Evolutionary conservation across 2,113 vertebrate species (phyloP).

Genomic region (Larimichthys crocea): DNA sequence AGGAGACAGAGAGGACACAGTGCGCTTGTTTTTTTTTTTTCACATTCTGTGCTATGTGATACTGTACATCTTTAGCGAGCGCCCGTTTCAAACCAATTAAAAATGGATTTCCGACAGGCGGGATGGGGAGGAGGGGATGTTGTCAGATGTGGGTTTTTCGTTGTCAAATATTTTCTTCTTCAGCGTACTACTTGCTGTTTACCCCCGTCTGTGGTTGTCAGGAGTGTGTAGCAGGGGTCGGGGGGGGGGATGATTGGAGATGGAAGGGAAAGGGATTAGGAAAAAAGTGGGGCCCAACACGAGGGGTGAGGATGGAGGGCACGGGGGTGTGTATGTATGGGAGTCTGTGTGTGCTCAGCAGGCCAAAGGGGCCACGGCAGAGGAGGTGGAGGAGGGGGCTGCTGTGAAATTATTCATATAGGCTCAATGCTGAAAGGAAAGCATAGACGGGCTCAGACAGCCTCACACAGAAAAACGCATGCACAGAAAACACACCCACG

Average conservation of each 20-base stretch:
- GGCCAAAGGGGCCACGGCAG: constrained; percentile 42
- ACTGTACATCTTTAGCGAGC: not conserved
- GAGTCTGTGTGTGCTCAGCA: constrained; percentile 57
- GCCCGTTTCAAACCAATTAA: constrained; percentile 70
- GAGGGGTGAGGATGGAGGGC: constrained; percentile 46
- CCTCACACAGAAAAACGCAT: constrained; percentile 35
- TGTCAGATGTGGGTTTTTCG: constrained; percentile 73
- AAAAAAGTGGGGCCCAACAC: constrained; percentile 35
- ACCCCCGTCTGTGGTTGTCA: constrained; percentile 63
- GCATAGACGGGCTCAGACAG: constrained; percentile 70
- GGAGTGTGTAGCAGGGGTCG: constrained; percentile 27
- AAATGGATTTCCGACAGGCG: constrained; percentile 64
- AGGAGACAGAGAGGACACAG: not conserved
- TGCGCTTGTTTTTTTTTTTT: constrained; percentile 7
- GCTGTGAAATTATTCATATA: constrained; percentile 76
- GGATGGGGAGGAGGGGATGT: constrained; percentile 55
- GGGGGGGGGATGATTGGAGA: constrained; percentile 14
- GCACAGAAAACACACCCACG: constrained; percentile 54
- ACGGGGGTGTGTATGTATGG: constrained; percentile 38
- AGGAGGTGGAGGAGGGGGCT: not conserved
- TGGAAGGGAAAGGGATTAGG: constrained; percentile 47
- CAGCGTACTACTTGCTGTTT: constrained; percentile 31
- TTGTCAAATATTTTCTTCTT: constrained; percentile 74
- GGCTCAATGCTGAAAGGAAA: constrained; percentile 69
- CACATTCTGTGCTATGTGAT: not conserved